phyloP scores from a whole-genome alignment of 2,113 vertebrate species.

The Saimiri boliviensis region DNA sequence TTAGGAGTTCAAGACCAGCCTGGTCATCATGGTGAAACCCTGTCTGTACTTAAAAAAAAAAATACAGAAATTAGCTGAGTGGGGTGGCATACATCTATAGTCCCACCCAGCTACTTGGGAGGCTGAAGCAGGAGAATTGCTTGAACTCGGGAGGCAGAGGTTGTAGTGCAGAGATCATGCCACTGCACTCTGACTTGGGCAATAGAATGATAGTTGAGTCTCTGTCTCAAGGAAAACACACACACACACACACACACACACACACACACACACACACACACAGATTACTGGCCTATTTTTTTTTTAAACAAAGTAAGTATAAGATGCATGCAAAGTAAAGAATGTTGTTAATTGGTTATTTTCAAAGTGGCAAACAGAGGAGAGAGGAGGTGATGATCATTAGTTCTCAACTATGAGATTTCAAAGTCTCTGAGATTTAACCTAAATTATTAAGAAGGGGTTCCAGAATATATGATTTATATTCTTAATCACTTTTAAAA shows the following conservation, averaged over 20 bases:
- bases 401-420: neutral
- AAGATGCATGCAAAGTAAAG: neutral
- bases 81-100: no score
- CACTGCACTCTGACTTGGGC: no score
- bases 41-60: no score
- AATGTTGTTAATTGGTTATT: neutral
- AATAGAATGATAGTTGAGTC: no score
- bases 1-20: no score
- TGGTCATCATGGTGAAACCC: no score
- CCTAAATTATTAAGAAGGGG: neutral
- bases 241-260: neutral
- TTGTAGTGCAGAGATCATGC: no score
- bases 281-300: neutral
- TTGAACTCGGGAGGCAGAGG: no score
- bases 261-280: neutral
- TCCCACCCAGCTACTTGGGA: no score
- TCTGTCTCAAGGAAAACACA: no score
- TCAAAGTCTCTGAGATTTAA: neutral
- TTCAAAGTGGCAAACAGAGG: neutral
- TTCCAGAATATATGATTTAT: constrained; percentile 7
- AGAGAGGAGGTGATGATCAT: neutral
- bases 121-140: no score
- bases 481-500: neutral
- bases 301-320: neutral
- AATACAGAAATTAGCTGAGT: no score